Evolutionary conservation across 1,140 invertebrate genomes (phyloP).

Genomic region (Drosophila navojoa): DNA sequence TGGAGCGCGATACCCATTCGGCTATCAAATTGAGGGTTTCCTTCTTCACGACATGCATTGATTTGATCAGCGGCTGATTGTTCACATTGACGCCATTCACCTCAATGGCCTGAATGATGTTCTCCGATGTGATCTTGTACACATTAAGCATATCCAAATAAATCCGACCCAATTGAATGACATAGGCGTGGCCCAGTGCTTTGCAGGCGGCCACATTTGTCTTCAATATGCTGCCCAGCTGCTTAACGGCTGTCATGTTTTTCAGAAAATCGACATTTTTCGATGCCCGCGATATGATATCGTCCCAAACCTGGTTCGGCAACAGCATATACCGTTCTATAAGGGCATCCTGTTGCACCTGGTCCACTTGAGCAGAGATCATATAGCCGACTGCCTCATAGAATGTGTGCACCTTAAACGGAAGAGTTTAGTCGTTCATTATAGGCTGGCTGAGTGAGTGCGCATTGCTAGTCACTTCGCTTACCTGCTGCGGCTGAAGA

Average conservation of each 20-base stretch:
- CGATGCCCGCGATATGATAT: slow-evolving; percentile 98
- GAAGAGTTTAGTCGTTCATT: not conserved
- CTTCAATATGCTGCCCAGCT: slow-evolving; percentile 98
- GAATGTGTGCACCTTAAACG: slow-evolving; percentile 97
- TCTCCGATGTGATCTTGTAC: slow-evolving; percentile 99
- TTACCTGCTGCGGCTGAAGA: slow-evolving; percentile 96
- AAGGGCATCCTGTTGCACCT: slow-evolving; percentile 93
- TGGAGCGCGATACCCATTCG: slow-evolving; percentile 97
- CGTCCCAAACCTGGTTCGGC: slow-evolving; percentile 99
- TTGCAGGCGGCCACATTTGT: slow-evolving; percentile 99
- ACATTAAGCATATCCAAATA: slow-evolving; percentile 99
- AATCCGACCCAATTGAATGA: slow-evolving; percentile 96
- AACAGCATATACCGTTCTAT: slow-evolving; percentile 99
- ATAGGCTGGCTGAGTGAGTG: not conserved
- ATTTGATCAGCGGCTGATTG: slow-evolving; percentile 98
- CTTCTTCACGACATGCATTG: slow-evolving; percentile 99
- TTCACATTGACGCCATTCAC: slow-evolving; percentile 97
- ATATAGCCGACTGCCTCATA: slow-evolving; percentile 99
- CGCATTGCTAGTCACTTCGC: not conserved
- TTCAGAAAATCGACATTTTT: slow-evolving; percentile 98
- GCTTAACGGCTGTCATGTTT: slow-evolving; percentile 98
- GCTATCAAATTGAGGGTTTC: slow-evolving; percentile 99
- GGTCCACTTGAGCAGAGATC: slow-evolving; percentile 97
- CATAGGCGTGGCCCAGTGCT: slow-evolving; percentile 97
- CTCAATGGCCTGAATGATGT: slow-evolving; percentile 98